Conservation (phyloP, 1,140 invertebrate species). For the Trichoplusia ni region DNA sequence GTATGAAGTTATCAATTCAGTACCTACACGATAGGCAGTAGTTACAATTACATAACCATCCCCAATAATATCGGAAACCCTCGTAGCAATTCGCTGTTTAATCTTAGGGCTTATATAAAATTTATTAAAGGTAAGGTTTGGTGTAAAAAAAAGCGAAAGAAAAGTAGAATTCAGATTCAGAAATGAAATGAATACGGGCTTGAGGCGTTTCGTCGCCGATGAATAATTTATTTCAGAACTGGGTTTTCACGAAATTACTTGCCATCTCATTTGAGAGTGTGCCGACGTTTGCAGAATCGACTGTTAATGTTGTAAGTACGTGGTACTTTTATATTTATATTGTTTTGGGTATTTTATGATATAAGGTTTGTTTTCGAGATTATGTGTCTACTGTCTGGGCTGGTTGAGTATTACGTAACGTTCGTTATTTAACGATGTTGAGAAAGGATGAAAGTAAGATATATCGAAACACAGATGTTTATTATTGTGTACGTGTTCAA, state of each 20-base stretch:
- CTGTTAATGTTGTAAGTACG: slow-evolving; percentile 31
- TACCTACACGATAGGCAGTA: not conserved
- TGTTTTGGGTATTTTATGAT: not conserved
- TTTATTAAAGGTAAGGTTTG: slow-evolving; percentile 69
- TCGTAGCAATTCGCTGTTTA: slow-evolving; percentile 50
- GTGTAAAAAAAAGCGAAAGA: slow-evolving; percentile 66
- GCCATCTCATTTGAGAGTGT: slow-evolving; percentile 69
- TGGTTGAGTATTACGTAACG: not conserved
- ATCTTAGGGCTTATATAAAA: slow-evolving; percentile 72
- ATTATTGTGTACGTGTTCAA: too few relatives aligned
- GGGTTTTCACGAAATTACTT: slow-evolving; percentile 77
- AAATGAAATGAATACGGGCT: slow-evolving; percentile 80
- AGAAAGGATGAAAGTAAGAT: too few relatives aligned
- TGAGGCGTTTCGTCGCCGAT: slow-evolving; percentile 75
- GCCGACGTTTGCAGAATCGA: slow-evolving; percentile 44
- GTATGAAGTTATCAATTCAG: slow-evolving; percentile 1
- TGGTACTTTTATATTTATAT: slow-evolving; percentile 25
- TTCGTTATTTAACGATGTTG: too few relatives aligned
- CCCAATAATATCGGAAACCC: slow-evolving; percentile 12
- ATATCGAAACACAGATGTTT: too few relatives aligned
- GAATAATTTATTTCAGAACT: slow-evolving; percentile 79
- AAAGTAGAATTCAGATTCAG: slow-evolving; percentile 76
- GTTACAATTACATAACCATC: slow-evolving; percentile 12
- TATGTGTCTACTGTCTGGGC: not conserved
- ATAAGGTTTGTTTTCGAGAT: not conserved